Conservation (phyloP, 2,113 vertebrate species). For the Apeltes quadracus region DNA sequence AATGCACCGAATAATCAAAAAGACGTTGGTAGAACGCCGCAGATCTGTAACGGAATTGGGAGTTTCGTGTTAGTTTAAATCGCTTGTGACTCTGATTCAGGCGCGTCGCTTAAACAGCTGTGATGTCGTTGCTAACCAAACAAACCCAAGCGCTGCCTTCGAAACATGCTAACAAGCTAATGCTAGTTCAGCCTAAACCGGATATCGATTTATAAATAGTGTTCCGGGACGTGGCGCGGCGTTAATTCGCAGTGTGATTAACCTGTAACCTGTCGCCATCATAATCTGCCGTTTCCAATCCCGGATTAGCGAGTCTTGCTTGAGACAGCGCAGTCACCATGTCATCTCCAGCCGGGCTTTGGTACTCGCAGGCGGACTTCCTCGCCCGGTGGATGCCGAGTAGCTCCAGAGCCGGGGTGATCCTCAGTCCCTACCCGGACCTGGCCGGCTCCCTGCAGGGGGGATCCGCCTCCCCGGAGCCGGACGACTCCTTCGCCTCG, state of each 20-base stretch:
- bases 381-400: conserved; percentile 83
- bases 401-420: conserved; percentile 86
- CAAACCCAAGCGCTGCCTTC: background rate
- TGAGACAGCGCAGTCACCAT: conserved; percentile 73
- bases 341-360: conserved; percentile 82
- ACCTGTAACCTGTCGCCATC: conserved; percentile 52
- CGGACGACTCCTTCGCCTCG: conserved; percentile 73
- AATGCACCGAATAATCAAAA: background rate
- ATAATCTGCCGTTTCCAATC: conserved; percentile 56
- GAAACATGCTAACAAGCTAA: background rate
- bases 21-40: accelerated
- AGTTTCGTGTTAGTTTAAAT: background rate
- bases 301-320: conserved; percentile 55
- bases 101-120: background rate
- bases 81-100: background rate
- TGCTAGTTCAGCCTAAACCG: background rate
- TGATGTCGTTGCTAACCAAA: conserved; percentile 25
- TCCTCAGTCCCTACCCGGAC: conserved; percentile 79
- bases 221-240: conserved; percentile 8
- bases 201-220: conserved; percentile 5
- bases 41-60: background rate
- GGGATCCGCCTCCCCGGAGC: conserved; percentile 29
- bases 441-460: conserved; percentile 69
- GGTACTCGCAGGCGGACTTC: conserved; percentile 78
- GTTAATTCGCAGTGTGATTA: conserved; percentile 47